Conservation (phyloP, 2,113 vertebrate species). For the Turdus rufiventris region DNA sequence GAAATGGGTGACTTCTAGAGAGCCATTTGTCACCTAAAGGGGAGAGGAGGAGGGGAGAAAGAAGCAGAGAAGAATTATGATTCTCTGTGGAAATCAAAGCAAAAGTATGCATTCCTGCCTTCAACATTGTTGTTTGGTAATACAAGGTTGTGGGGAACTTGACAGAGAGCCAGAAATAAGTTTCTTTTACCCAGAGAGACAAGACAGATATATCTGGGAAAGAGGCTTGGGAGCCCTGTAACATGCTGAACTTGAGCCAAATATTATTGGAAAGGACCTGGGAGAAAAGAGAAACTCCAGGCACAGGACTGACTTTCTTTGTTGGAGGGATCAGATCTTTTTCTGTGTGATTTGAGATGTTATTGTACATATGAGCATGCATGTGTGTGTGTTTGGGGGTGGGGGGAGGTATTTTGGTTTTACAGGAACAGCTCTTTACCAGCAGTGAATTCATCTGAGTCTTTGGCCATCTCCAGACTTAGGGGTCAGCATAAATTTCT, state of each 20-base stretch:
- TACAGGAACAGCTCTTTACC: slow-evolving; percentile 35
- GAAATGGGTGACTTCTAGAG: slow-evolving; percentile 59
- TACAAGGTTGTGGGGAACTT: slow-evolving; percentile 71
- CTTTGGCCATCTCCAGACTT: background rate
- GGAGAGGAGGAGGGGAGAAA: slow-evolving; percentile 16
- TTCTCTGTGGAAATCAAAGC: slow-evolving; percentile 71
- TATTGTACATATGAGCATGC: slow-evolving; percentile 16
- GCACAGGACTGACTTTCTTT: slow-evolving; percentile 67
- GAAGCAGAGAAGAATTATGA: slow-evolving; percentile 61
- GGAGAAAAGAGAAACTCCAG: slow-evolving; percentile 79
- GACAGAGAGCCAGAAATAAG: slow-evolving; percentile 70
- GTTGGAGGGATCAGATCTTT: slow-evolving; percentile 66
- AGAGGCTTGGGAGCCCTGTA: slow-evolving; percentile 69
- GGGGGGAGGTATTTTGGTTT: background rate
- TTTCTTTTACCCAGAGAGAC: slow-evolving; percentile 75
- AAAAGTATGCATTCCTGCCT: slow-evolving; percentile 65
- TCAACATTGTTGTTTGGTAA: slow-evolving; percentile 68
- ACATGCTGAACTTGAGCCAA: slow-evolving; percentile 69
- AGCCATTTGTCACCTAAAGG: slow-evolving; percentile 65
- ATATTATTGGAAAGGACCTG: slow-evolving; percentile 70
- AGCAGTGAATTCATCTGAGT: slow-evolving; percentile 19
- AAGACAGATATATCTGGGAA: slow-evolving; percentile 78
- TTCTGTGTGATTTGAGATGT: slow-evolving; percentile 42
- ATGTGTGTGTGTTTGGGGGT: background rate
- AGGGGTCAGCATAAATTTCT: background rate